Conservation (phyloP, 2,888 invertebrate species). For the Metellina segmentata region DNA sequence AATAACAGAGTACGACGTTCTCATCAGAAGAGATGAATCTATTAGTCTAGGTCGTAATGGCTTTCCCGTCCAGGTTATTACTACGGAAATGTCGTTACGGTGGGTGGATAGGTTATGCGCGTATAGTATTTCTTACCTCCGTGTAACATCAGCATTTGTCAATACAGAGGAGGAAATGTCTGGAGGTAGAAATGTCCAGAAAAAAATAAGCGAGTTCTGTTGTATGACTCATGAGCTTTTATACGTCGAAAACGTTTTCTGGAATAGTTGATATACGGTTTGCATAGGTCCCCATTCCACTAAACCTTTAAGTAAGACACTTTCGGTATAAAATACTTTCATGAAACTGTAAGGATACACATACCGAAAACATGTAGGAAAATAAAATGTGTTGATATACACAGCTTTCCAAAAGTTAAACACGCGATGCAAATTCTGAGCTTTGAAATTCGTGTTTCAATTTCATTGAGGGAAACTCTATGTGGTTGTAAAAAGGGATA, state of each 20-base stretch:
- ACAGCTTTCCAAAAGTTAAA: too few relatives aligned
- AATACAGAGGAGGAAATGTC: not conserved
- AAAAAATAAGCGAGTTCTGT: not conserved
- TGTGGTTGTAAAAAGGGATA: too few relatives aligned
- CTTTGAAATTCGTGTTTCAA: too few relatives aligned
- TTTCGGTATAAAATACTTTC: not conserved
- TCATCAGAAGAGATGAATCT: not conserved
- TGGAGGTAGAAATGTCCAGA: not conserved
- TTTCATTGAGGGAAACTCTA: too few relatives aligned
- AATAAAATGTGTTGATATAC: too few relatives aligned
- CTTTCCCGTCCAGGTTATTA: conserved; percentile 6
- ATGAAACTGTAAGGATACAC: not conserved
- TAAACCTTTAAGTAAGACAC: not conserved
- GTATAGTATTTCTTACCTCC: not conserved
- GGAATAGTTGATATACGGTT: not conserved
- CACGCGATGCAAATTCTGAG: too few relatives aligned
- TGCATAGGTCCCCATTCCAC: not conserved
- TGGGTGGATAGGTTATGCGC: not conserved
- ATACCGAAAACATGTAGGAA: not conserved
- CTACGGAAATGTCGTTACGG: not conserved
- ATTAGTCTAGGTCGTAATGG: not conserved
- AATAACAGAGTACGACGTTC: not conserved
- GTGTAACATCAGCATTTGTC: not conserved
- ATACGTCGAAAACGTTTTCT: not conserved
- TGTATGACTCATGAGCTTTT: not conserved